Evolutionary conservation across 2,113 vertebrate species (phyloP).

Genomic region (Fulica atra): DNA sequence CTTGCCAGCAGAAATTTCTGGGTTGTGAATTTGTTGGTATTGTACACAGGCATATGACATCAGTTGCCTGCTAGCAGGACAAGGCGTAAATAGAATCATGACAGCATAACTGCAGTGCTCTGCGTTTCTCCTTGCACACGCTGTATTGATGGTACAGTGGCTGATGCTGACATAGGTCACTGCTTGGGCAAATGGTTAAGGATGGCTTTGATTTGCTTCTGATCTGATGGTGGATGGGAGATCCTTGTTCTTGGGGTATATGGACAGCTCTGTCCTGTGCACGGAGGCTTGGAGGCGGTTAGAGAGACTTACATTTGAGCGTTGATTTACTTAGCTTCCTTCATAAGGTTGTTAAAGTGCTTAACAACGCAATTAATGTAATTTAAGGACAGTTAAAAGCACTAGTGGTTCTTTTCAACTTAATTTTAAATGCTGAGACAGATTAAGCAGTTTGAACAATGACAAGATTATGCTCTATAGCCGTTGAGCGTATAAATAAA

Average conservation of each 20-base stretch:
- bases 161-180: not conserved
- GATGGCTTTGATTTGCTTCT: not conserved
- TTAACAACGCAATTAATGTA: constrained; percentile 49
- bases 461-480: not conserved
- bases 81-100: constrained; percentile 15
- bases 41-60: constrained; percentile 8
- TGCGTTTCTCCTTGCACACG: not conserved
- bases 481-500: not conserved
- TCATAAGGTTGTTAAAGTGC: constrained; percentile 52
- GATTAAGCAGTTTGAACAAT: constrained; percentile 39
- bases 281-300: not conserved
- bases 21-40: constrained; percentile 35
- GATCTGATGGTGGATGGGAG: fast-evolving
- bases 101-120: not conserved
- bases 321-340: constrained; percentile 44
- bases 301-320: not conserved
- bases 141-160: not conserved
- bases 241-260: not conserved
- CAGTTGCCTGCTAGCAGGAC: constrained; percentile 12
- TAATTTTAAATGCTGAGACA: constrained; percentile 50
- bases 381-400: constrained; percentile 61
- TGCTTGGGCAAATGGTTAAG: not conserved
- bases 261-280: not conserved
- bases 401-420: constrained; percentile 57
- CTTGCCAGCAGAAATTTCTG: constrained; percentile 49